These are phyloP conservation scores for Andinoacara biseriatus DNA, from an alignment of 2,113 vertebrate genomes.

Conservation along the genomic window DNA sequence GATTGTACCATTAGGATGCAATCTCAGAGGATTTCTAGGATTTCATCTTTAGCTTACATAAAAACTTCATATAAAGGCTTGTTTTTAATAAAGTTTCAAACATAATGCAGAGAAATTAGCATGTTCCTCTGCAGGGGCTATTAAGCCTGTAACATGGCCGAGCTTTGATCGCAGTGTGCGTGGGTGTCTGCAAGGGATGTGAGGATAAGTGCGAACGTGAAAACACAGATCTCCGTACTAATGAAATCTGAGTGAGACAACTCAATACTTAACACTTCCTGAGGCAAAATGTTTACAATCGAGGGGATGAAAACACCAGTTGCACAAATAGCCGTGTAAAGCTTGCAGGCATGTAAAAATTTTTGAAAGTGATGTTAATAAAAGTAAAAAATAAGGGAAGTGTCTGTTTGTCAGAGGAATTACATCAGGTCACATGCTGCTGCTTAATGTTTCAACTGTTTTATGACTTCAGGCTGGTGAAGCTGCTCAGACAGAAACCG, in stretches of 20 bases:
- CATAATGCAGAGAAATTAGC: slow-evolving; percentile 21
- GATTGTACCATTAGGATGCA: not conserved
- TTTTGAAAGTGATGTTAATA: not conserved
- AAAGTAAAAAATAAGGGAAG: not conserved
- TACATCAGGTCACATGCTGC: not conserved
- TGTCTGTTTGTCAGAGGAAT: not conserved
- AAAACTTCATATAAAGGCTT: not conserved
- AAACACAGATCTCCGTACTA: slow-evolving; percentile 9
- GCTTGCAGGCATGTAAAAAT: not conserved
- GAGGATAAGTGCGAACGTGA: slow-evolving; percentile 19
- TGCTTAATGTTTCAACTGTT: not conserved
- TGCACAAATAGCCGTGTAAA: not conserved
- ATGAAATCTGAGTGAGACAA: slow-evolving; percentile 32
- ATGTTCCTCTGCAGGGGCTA: slow-evolving; percentile 16
- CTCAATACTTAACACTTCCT: slow-evolving; percentile 45
- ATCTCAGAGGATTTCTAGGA: not conserved
- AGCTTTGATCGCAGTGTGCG: slow-evolving; percentile 30
- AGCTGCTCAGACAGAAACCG: slow-evolving; percentile 95
- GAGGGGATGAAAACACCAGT: not conserved
- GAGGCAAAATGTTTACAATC: slow-evolving; percentile 1
- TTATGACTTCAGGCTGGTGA: slow-evolving; percentile 87
- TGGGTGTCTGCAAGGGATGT: not conserved
- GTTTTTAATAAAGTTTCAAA: not conserved
- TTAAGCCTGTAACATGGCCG: not conserved
- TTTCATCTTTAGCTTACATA: not conserved